Percentiles rank a stretch among this genome's conserved stretches.
Conservation (phyloP, 2,888 invertebrate species). For the Asteroscopus sphinx region DNA sequence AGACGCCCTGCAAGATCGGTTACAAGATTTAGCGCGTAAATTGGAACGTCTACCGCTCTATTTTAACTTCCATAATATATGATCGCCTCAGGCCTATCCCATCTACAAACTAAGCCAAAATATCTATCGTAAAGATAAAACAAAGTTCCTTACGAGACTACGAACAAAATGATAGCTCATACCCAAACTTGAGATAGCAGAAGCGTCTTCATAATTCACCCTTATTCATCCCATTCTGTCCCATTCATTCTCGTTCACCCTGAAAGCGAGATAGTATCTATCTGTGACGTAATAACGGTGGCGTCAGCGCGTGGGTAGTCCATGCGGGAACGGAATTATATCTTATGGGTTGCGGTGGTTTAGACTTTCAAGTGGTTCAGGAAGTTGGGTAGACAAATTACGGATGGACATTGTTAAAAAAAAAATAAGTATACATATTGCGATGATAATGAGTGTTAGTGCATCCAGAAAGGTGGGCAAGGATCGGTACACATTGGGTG, state of each 20-base stretch:
- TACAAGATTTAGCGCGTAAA: no score
- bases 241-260: slow-evolving; percentile 17
- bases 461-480: no score
- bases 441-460: no score
- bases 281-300: slow-evolving; percentile 28
- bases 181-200: slow-evolving; percentile 11
- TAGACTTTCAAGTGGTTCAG: slow-evolving; percentile 5
- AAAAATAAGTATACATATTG: no score
- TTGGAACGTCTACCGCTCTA: no score
- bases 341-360: slow-evolving; percentile 16
- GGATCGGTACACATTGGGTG: no score
- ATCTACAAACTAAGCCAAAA: slow-evolving; percentile 1
- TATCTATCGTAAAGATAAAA: slow-evolving; percentile 8
- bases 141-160: slow-evolving; percentile 1
- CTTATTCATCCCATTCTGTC: slow-evolving; percentile 11
- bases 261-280: slow-evolving; percentile 18
- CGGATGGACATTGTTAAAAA: no score
- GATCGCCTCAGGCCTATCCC: neutral
- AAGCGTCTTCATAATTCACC: slow-evolving; percentile 22
- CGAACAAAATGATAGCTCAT: slow-evolving; percentile 10
- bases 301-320: slow-evolving; percentile 24
- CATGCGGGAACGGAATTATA: slow-evolving; percentile 16
- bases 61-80: neutral
- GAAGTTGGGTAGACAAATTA: no score
- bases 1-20: no score